Evolutionary conservation across 2,888 invertebrate genomes (phyloP).

Genomic region (Eretmocerus hayati): DNA sequence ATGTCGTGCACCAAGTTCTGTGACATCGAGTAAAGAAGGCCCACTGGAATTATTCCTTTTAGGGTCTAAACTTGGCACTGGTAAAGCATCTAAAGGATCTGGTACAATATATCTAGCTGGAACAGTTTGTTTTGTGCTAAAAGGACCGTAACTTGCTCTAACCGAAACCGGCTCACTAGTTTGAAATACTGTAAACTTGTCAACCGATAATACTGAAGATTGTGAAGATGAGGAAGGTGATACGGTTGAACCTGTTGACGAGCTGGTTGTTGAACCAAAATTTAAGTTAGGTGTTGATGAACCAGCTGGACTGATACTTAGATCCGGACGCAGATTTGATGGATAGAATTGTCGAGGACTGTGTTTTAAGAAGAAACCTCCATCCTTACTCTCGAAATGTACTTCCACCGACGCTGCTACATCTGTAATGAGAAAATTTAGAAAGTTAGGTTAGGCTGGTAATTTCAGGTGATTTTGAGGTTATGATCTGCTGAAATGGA

Average conservation of each 20-base stretch:
- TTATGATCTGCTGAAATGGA: no score
- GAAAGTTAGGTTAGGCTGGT: not conserved
- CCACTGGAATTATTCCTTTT: slow-evolving; percentile 35
- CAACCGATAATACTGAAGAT: slow-evolving; percentile 67
- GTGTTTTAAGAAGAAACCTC: slow-evolving; percentile 84
- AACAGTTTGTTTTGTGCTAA: slow-evolving; percentile 90
- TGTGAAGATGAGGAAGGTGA: slow-evolving; percentile 47
- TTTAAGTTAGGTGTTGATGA: slow-evolving; percentile 14
- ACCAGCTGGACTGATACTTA: slow-evolving; percentile 9
- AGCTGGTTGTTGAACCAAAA: slow-evolving; percentile 46
- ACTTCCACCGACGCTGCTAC: slow-evolving; percentile 71
- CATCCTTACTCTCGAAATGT: slow-evolving; percentile 86
- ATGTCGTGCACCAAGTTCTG: slow-evolving; percentile 63
- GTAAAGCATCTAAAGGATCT: slow-evolving; percentile 64
- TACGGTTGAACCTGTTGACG: slow-evolving; percentile 35
- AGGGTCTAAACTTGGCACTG: slow-evolving; percentile 45
- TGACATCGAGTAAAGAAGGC: slow-evolving; percentile 52
- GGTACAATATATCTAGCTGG: slow-evolving; percentile 84
- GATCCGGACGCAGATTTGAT: slow-evolving; percentile 27
- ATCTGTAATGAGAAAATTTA: slow-evolving; percentile 51
- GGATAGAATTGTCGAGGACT: slow-evolving; percentile 63
- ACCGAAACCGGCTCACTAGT: slow-evolving; percentile 86
- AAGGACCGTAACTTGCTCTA: slow-evolving; percentile 87
- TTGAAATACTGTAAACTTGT: slow-evolving; percentile 86
- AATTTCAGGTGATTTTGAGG: no score